Conservation (phyloP, 2,888 invertebrate species). For the Griposia aprilina region DNA sequence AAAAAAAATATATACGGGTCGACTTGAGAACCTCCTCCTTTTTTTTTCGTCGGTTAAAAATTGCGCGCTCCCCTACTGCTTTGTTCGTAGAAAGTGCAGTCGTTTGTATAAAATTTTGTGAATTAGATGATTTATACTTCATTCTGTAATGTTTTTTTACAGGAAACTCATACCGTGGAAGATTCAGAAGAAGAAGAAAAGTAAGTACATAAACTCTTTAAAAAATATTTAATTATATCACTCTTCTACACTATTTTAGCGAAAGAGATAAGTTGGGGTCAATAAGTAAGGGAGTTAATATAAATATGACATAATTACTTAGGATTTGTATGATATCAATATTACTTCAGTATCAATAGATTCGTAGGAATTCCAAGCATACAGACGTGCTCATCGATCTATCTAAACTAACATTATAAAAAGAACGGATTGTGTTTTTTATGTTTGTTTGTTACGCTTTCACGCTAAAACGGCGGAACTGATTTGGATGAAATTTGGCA, state of each 20-base stretch:
- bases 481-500: too few species aligned
- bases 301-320: not conserved
- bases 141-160: conserved; percentile 59
- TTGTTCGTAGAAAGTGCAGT: not conserved
- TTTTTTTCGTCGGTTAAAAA: too few species aligned
- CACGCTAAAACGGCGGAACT: too few species aligned
- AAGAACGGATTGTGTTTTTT: too few species aligned
- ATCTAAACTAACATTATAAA: too few species aligned
- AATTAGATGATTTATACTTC: not conserved
- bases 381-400: too few species aligned
- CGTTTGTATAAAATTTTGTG: not conserved
- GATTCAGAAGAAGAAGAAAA: conserved; percentile 78
- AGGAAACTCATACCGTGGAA: conserved; percentile 74
- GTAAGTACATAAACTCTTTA: conserved; percentile 72
- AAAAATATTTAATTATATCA: not conserved
- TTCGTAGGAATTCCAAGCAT: too few species aligned
- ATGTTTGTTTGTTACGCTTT: too few species aligned
- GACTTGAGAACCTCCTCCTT: too few species aligned
- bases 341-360: not conserved
- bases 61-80: too few species aligned
- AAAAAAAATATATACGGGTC: too few species aligned
- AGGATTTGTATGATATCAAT: not conserved
- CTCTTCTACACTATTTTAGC: not conserved
- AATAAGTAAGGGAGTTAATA: not conserved
- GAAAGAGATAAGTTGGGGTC: not conserved